phyloP scores from a whole-genome alignment of 2,888 invertebrate genomes.

The Lasioglossum villosulum region DNA sequence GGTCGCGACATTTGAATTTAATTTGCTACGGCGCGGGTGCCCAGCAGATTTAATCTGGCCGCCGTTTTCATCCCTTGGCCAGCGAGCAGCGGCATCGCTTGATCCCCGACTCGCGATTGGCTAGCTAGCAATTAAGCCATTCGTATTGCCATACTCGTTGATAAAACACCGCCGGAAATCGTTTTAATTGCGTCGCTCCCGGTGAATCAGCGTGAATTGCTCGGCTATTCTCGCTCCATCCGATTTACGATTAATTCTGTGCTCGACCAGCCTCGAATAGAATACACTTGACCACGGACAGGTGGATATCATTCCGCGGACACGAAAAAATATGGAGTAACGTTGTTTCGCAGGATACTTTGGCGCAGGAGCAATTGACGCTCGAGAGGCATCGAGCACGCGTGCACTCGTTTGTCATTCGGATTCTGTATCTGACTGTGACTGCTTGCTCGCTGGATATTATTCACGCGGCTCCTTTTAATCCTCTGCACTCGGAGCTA shows the following conservation, averaged over 20 bases:
- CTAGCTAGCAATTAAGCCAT: conserved; percentile 36
- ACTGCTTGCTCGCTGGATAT: neutral
- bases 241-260: conserved; percentile 3
- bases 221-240: neutral
- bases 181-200: conserved; percentile 41
- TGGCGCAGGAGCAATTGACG: neutral
- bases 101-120: conserved; percentile 24
- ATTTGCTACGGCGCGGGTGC: conserved; percentile 57
- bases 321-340: neutral
- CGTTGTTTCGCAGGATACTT: neutral
- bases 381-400: neutral
- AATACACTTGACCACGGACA: neutral
- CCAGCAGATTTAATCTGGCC: conserved; percentile 60
- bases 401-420: neutral
- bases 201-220: conserved; percentile 22
- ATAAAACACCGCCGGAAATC: conserved; percentile 49
- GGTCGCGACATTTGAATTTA: conserved; percentile 69
- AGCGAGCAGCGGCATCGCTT: neutral
- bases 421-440: neutral
- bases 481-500: no score
- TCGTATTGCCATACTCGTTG: conserved; percentile 30
- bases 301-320: neutral
- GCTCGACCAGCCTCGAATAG: neutral
- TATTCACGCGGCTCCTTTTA: neutral
- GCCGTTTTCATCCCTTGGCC: conserved; percentile 12